Conservation (phyloP, 2,888 invertebrate genomes). For the Drosophila antonietae region DNA sequence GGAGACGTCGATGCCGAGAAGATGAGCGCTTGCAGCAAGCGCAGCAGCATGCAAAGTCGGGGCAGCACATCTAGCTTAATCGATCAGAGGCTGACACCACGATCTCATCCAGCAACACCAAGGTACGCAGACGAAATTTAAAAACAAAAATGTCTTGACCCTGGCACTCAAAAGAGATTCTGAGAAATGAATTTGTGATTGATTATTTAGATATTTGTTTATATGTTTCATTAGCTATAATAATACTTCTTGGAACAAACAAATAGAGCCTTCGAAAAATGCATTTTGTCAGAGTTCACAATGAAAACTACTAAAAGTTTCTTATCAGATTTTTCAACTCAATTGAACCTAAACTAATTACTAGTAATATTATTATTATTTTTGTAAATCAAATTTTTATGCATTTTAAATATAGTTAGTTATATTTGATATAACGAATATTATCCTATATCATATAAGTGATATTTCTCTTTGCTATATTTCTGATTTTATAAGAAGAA, state of each 20-base stretch:
- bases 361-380: too few relatives aligned
- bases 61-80: constrained; percentile 95
- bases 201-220: neutral
- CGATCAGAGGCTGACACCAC: constrained; percentile 92
- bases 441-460: too few relatives aligned
- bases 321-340: too few relatives aligned
- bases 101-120: constrained; percentile 96
- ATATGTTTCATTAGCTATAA: neutral
- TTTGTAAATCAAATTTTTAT: too few relatives aligned
- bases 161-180: neutral
- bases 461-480: too few relatives aligned
- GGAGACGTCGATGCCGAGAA: constrained; percentile 90
- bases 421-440: neutral
- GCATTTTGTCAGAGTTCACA: too few relatives aligned
- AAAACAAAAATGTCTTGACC: neutral
- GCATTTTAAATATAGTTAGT: neutral
- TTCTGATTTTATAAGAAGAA: too few relatives aligned
- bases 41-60: constrained; percentile 95
- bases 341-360: too few relatives aligned
- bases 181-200: neutral
- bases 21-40: constrained; percentile 92
- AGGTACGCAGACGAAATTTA: constrained; percentile 85
- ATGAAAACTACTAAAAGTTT: too few relatives aligned
- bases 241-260: neutral
- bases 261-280: neutral